Base-by-base conservation (phyloP, 2,113 vertebrate species). In the Cariama cristata region DNA sequence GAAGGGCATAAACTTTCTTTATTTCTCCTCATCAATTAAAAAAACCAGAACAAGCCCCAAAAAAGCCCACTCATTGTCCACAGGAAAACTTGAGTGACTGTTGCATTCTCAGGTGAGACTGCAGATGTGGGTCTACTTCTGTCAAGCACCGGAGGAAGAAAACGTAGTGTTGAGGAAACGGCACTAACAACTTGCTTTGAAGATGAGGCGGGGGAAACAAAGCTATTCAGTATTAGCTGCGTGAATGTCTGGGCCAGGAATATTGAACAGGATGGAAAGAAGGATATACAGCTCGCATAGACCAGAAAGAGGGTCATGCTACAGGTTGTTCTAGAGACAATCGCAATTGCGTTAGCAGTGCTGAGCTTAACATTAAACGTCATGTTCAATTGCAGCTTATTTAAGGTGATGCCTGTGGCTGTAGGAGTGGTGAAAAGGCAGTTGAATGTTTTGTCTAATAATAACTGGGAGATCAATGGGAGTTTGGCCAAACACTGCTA, bases 361-460 rank as follows among this genome's bases (percentile, higher is more conserved):
- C 56, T 66, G 75, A 96, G 79, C 32, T 94, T 97, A 58, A 97
- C 83, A 79, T 52, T 79, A 75, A 80, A 93, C 87, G 93, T 97
- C 97, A 93, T 86, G 85, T 96, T 89, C 90, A 97, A 14, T 97
- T 92, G 75, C 49, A 69, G 67, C 67, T 97, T 96, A 96, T 97
- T 82, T 56, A 91, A 92, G 52, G 42, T 96, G 89, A 97, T 96
- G 59, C 14, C 58, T 93, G 79, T 90, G 91, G 86, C 82, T 92
- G 33, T 79, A 90, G 49, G 47, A 97, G 77, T 82, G 66, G 21
- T 96, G 88, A 96, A 97, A 98, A 98, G 42, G 77, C 53, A 94
- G 86, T 80, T 75, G 44, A 94, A 35, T 94, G 53, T 56, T 98
- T 98, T 88, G 96, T 97, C 84, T 97, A 97, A 98, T 97, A 97